Evolutionary conservation across 1,140 invertebrate species (phyloP), one percentile per base, ranked within the genome.

Genomic region (Formica exsecta): DNA sequence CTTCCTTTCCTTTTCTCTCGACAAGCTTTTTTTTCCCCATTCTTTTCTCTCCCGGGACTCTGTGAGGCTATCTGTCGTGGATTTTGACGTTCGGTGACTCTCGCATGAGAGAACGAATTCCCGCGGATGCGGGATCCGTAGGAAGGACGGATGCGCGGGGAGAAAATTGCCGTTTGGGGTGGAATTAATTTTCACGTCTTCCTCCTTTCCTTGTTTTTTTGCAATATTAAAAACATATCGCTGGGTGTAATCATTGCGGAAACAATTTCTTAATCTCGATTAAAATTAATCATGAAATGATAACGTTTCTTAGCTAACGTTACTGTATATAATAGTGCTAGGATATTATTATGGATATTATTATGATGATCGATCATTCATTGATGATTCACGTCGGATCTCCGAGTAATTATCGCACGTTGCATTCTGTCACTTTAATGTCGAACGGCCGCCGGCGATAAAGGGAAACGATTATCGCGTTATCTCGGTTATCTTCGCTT

Each of bases 81-180:
- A 85, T 89, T 89, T 89, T 86, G 73, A 88, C 54, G 87, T 85
- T 89, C 83, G 87, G 70, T 71, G 81, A 86, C 81, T 81, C 87
- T 89, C 88, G 87, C 88, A 89, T 66, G 88, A 86, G 88, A 89
- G 62, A 84, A 89, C 71, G 85, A 86, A 89, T 89, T 86, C 88
- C 84, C 87, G 87, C 88, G 84, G 84, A 85, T 89, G 88, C 84
- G 85, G 48, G 81, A 89, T 81, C 84, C 75, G 88, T 62, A 88
- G 85, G 87, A 89, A 85, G 36, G 61, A 85, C 79, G 79, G 61
- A 51, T 84, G 80, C 80, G 57, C 65, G 38, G 68, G 61, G 62
- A 77, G 61, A 85, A 85, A 89, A 89, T 89, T 89, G 71, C 68
- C 76, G 65, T 84, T 86, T 86, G 57, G 70, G 51, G 38, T 61